These are phyloP conservation scores for Tetragonula carbonaria DNA, from an alignment of 2,888 invertebrate genomes.

Conservation along the genomic window DNA sequence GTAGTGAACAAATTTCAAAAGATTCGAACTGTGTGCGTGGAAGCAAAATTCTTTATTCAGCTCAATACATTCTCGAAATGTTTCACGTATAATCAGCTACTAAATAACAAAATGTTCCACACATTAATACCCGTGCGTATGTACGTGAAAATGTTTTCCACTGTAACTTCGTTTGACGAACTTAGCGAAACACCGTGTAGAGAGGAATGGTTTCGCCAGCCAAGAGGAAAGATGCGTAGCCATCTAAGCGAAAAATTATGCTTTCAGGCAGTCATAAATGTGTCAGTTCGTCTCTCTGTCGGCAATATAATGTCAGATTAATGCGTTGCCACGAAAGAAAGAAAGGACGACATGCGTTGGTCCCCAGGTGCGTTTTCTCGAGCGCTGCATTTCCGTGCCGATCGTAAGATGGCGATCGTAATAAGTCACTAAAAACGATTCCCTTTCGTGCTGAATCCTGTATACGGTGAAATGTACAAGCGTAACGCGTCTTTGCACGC, in stretches of 20 bases:
- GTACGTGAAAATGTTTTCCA: no score
- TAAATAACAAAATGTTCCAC: no score
- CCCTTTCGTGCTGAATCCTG: not conserved
- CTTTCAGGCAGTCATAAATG: conserved; percentile 63
- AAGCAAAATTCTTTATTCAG: no score
- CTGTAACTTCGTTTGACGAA: not conserved
- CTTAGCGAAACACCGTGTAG: not conserved
- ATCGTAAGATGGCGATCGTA: conserved; percentile 8
- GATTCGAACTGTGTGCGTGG: no score
- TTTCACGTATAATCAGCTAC: no score
- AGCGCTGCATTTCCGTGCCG: conserved; percentile 30
- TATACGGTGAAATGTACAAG: not conserved
- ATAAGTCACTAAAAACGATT: conserved; percentile 33
- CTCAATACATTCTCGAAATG: no score
- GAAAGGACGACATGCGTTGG: conserved; percentile 37
- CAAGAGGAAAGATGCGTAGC: conserved; percentile 52
- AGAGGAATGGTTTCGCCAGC: not conserved
- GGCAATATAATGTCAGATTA: conserved; percentile 67
- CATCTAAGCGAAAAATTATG: conserved; percentile 67
- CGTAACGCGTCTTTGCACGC: not conserved
- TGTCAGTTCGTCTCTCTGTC: conserved; percentile 61
- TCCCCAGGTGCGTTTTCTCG: conserved; percentile 58
- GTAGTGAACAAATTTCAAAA: no score
- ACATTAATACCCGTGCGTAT: no score
- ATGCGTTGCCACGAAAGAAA: conserved; percentile 57